Base-by-base conservation (phyloP, 2,797 vertebrate genomes). In the Eulemur albifrons region DNA sequence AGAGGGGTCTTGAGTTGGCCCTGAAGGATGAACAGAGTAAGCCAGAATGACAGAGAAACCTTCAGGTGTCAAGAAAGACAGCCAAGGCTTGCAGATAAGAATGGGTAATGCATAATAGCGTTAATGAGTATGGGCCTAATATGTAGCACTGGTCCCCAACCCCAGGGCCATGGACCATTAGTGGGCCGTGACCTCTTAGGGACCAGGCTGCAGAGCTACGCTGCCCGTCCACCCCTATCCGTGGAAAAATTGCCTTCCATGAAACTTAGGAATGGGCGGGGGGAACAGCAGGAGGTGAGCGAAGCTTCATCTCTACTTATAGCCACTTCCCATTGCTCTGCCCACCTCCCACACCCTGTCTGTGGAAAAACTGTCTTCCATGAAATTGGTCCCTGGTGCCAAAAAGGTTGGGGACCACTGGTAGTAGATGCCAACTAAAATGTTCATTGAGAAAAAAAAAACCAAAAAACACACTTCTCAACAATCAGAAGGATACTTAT, bases 221-320 rank as follows among this genome's bases (percentile, higher is more conserved):
- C 57, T 1, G 9, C 54, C 23, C 23, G 1, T 23, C 9, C 57
- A 0, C 1, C 23, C 57, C 10, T 1, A 1, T 25, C 23, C 0
- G 10, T 59, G 57, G 23, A 25, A 59, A 59, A 25, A 25, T 25
- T 12, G 23, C 10, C 23, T 57, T 25, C 54, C 54, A 57, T 57
- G 54, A 57, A 57, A 57, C 54, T 57, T 25, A 57, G 21, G 54
- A 57, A 57, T 2, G 20, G 54, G 54, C 7, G 20, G 20, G 52
- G 52, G 20, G 20, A 9, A 57, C 54, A 25, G 54, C 23, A 57
- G 54, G 21, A 57, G 54, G 23, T 57, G 54, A 57, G 50, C 5
- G 6, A 18, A 18, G 50, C 50, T 52, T 52, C 50, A 52, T 52
- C 50, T 52, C 17, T 20, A 52, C 18, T 50, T 50, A 50, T 5